A percentile compares a stretch with the other conserved stretches of the same genome.
These are phyloP conservation scores for Caenorhabditis angaria DNA, from an alignment of 2,888 invertebrate species.

Conservation along the genomic window DNA sequence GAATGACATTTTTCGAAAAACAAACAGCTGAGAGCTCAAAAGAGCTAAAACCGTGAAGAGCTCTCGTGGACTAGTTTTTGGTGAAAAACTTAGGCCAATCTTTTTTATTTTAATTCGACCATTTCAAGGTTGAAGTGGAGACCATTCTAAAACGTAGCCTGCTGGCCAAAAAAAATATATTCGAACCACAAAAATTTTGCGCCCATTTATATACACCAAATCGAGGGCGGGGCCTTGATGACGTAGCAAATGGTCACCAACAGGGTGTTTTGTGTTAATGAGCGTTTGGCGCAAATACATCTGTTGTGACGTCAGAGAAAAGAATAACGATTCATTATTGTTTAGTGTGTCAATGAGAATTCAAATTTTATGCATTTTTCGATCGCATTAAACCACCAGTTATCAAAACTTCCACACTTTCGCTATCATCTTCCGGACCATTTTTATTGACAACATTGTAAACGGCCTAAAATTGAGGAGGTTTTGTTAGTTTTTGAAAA, in stretches of 20 bases:
- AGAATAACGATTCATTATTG: not conserved
- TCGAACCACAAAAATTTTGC: not conserved
- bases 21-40: no score
- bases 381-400: slow-evolving; percentile 49
- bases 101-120: no score
- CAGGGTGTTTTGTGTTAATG: not conserved
- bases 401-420: slow-evolving; percentile 52
- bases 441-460: slow-evolving; percentile 57
- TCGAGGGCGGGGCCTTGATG: not conserved
- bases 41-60: no score
- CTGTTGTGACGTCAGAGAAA: not conserved
- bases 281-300: not conserved
- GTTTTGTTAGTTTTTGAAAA: not conserved
- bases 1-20: no score
- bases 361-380: slow-evolving; percentile 16
- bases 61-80: no score
- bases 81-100: no score
- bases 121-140: no score
- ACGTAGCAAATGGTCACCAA: not conserved
- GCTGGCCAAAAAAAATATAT: no score
- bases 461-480: slow-evolving; percentile 57
- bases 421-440: slow-evolving; percentile 45
- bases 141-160: no score
- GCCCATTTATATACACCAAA: not conserved
- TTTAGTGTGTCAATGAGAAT: not conserved